These are phyloP conservation scores for Mesorhabditis sp. DNA, from an alignment of 2,888 invertebrate species.

Conservation along the genomic window DNA sequence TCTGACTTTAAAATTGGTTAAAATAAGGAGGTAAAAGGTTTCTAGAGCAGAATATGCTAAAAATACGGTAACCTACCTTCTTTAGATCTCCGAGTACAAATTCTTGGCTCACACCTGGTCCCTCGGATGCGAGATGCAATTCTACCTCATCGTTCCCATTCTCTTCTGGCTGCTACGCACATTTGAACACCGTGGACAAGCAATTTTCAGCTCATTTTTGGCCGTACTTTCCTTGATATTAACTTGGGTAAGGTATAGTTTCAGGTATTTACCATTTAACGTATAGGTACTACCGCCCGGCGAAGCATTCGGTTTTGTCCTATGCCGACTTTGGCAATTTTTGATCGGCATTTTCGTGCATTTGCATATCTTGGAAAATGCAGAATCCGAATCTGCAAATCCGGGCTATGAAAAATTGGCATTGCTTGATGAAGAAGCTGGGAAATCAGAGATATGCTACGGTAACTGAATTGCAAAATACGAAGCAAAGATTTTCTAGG, in stretches of 20 bases:
- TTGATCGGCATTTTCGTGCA: not conserved
- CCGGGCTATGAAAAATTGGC: too few relatives aligned
- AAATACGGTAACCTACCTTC: too few relatives aligned
- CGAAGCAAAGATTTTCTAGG: too few relatives aligned
- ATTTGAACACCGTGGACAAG: not conserved
- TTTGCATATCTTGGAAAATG: not conserved
- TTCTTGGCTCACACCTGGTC: conserved; percentile 5
- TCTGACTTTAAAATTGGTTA: too few relatives aligned
- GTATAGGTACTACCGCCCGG: not conserved
- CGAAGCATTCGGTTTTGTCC: not conserved
- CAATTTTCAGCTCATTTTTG: not conserved
- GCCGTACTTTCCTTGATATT: not conserved
- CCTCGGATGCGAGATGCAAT: conserved; percentile 6
- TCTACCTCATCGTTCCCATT: conserved; percentile 7
- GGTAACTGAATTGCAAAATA: too few relatives aligned
- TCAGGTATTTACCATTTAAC: not conserved
- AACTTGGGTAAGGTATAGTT: not conserved
- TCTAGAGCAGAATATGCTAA: too few relatives aligned
- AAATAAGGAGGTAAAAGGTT: too few relatives aligned
- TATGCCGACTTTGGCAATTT: conserved; percentile 6
- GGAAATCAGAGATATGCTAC: too few relatives aligned
- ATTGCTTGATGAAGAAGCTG: too few relatives aligned
- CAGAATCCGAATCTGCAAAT: too few relatives aligned
- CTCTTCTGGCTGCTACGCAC: not conserved
- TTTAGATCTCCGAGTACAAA: conserved; percentile 1